Percentiles rank a stretch among this genome's conserved stretches.
Conservation (phyloP, 1,140 invertebrate genomes). For the Trypoxylus dichotomus region DNA sequence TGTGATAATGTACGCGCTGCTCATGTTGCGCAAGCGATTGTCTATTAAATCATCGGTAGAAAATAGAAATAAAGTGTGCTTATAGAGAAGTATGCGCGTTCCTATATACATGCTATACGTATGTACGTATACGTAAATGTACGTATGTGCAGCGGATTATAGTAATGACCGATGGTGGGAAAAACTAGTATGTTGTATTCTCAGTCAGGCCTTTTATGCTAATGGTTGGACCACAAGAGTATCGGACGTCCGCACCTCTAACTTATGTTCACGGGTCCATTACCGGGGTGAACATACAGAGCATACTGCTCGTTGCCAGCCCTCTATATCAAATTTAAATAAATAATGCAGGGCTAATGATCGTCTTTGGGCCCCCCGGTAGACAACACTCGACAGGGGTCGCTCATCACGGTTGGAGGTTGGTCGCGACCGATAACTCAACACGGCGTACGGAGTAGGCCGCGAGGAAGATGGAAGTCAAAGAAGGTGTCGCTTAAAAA, state of each 20-base stretch:
- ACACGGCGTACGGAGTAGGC: not conserved
- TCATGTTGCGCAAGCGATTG: constrained; percentile 46
- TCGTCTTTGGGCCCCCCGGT: constrained; percentile 25
- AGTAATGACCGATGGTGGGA: constrained; percentile 49
- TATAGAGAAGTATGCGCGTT: not conserved
- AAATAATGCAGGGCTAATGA: constrained; percentile 32
- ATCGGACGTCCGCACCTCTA: constrained; percentile 31
- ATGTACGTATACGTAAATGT: not conserved
- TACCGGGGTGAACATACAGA: constrained; percentile 29
- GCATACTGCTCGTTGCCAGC: constrained; percentile 17
- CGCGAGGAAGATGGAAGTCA: not conserved
- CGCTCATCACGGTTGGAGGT: constrained; percentile 25
- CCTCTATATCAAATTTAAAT: constrained; percentile 34
- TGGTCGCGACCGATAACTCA: constrained; percentile 27
- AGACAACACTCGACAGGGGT: constrained; percentile 29
- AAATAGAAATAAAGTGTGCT: constrained; percentile 7
- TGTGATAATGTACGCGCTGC: constrained; percentile 45
- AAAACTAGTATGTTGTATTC: constrained; percentile 49
- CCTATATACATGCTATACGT: not conserved
- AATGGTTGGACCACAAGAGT: constrained; percentile 35
- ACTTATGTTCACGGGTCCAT: constrained; percentile 28
- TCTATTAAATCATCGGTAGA: constrained; percentile 42
- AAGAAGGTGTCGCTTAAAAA: not conserved
- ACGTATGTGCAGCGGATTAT: not conserved
- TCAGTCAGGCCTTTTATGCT: constrained; percentile 43